Evolutionary conservation across 2,797 vertebrate genomes (phyloP).

Genomic region (Pangasius djambal): DNA sequence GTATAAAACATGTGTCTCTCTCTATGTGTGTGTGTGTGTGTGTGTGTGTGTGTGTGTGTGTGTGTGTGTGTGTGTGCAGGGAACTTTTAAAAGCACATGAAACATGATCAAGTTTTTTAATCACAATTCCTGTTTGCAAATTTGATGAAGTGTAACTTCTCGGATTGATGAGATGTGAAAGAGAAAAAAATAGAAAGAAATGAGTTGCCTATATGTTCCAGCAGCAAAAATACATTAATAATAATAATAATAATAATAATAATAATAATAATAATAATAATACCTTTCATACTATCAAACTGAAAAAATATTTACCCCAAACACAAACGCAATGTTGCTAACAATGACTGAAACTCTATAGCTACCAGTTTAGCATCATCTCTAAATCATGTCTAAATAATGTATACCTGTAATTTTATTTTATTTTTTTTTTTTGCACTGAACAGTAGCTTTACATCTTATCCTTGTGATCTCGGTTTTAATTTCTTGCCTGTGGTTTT

Average conservation of each 20-base stretch:
- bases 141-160: not conserved
- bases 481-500: constrained; percentile 60
- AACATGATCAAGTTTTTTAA: constrained; percentile 55
- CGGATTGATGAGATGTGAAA: not conserved
- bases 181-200: not conserved
- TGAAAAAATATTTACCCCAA: not conserved
- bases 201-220: not conserved
- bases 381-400: not conserved
- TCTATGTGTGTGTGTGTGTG: constrained; percentile 21
- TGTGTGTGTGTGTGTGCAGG: constrained; percentile 47
- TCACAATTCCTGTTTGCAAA: constrained; percentile 2
- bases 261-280: not conserved
- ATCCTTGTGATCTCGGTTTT: not conserved
- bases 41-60: constrained; percentile 63
- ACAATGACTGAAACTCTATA: not conserved
- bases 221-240: not conserved
- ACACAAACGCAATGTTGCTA: not conserved
- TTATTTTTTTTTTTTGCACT: constrained; percentile 36
- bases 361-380: not conserved
- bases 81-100: constrained; percentile 71
- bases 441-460: too few relatives aligned
- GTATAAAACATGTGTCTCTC: constrained; percentile 72
- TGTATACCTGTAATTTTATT: not conserved
- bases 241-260: not conserved
- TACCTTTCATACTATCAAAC: not conserved